phyloP scores from a whole-genome alignment of 2,113 vertebrate species.

The human region DNA sequence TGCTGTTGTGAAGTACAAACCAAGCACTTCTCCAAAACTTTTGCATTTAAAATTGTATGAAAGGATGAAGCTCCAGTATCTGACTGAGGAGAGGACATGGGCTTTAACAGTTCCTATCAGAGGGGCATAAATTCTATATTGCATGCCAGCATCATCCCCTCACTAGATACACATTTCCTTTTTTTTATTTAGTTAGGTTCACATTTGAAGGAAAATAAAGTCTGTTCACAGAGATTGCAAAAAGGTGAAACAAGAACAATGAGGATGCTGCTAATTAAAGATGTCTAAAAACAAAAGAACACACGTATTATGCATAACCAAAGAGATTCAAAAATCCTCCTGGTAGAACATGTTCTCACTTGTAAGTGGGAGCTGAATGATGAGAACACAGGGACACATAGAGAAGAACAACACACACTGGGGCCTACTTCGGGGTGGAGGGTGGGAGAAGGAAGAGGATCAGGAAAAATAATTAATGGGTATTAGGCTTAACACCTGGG shows the following conservation, averaged over 20 bases:
- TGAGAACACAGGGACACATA: too few species aligned
- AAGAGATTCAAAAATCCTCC: too few species aligned
- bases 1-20: too few species aligned
- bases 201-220: background rate
- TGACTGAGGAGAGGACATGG: rapidly evolving
- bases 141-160: background rate
- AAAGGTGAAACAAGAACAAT: background rate
- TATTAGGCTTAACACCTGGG: too few species aligned
- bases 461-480: too few species aligned
- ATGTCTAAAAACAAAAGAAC: background rate
- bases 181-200: background rate
- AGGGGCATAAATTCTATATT: rapidly evolving
- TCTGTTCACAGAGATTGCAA: background rate
- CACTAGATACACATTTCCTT: too few species aligned
- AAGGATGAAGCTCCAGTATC: rapidly evolving
- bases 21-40: rapidly evolving
- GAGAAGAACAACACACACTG: too few species aligned
- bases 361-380: too few species aligned
- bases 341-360: background rate
- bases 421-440: too few species aligned
- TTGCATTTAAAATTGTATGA: background rate
- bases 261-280: background rate
- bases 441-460: too few species aligned
- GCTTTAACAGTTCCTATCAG: background rate
- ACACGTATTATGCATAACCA: background rate